Evolutionary conservation across 2,888 invertebrate genomes (phyloP).

Genomic region (Eupithecia dodoneata): DNA sequence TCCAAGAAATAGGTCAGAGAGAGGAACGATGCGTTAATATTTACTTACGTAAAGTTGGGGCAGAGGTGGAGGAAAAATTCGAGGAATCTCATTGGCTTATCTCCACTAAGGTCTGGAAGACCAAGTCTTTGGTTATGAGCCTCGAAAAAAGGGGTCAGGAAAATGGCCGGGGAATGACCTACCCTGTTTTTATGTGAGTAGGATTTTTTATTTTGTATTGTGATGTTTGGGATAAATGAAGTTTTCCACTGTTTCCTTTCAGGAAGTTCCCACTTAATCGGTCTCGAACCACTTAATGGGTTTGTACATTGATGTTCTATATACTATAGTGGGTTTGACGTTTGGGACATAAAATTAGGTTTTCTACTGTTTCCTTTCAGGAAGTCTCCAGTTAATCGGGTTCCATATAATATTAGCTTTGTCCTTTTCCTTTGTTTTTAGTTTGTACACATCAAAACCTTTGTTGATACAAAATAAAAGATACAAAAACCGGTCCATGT

Average conservation of each 20-base stretch:
- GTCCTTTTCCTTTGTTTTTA: background rate
- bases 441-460: background rate
- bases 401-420: background rate
- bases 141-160: background rate
- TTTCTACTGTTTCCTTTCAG: background rate
- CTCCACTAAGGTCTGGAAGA: background rate
- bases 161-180: background rate
- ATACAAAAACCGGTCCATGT: background rate
- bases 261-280: too few species aligned
- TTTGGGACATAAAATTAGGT: too few species aligned
- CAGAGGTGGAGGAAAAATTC: background rate
- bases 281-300: too few species aligned
- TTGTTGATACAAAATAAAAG: background rate
- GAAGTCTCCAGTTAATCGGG: background rate
- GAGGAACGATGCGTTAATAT: slow-evolving; percentile 24
- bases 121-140: background rate
- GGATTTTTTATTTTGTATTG: background rate
- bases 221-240: background rate
- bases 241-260: too few species aligned
- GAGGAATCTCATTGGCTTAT: background rate
- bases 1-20: background rate
- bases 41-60: slow-evolving; percentile 15
- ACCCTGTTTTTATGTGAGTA: background rate
- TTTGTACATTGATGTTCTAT: too few species aligned
- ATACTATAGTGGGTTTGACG: too few species aligned